Base-by-base conservation (phyloP, 1,140 invertebrate genomes). In the Drosophila subpulchrella region DNA sequence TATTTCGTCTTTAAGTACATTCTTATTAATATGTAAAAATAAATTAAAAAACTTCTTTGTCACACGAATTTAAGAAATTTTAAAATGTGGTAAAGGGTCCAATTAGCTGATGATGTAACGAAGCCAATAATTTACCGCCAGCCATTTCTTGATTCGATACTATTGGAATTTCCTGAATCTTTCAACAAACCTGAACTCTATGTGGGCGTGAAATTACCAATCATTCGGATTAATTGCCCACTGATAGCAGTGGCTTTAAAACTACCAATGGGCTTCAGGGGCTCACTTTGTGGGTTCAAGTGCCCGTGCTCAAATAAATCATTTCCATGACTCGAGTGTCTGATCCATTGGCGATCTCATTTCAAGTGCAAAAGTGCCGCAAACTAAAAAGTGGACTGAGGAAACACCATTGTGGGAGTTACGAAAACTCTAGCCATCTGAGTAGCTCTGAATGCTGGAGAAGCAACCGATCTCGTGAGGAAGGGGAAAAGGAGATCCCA, bases 301-400 rank as follows among this genome's bases (percentile, higher is more conserved):
- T 75, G 89, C 90, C 82, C 90, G 90, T 91, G 90, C 88, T 90
- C 81, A 91, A 91, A 91, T 91, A 91, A 91, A 91, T 91, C 90
- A 91, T 91, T 88, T 79, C 42, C 44, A 32, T 78, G 82, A 86
- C 81, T 57, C 38, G 54, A 63, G 66, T 58, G 57, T 55, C 57
- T 50, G 70, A 84, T 81, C 81, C 85, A 79, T 53, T 36, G 63
- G 63, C 71, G 86, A 90, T 88, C 85, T 70, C 73, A 88, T 88
- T 83, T 90, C 82, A 86, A 90, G 81, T 90, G 86, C 86, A 90
- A 86, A 83, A 90, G 53, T 75, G 86, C 86, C 86, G 81, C 86
- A 78, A 90, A 84, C 90, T 59, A 78, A 72, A 30, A 39, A 32
- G 24, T 46, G 50, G 53, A 55, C 46, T 65, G 55, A 50, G 42